These are phyloP conservation scores for Leuciscus idus DNA, from an alignment of 2,113 vertebrate species.

Conservation along the genomic window DNA sequence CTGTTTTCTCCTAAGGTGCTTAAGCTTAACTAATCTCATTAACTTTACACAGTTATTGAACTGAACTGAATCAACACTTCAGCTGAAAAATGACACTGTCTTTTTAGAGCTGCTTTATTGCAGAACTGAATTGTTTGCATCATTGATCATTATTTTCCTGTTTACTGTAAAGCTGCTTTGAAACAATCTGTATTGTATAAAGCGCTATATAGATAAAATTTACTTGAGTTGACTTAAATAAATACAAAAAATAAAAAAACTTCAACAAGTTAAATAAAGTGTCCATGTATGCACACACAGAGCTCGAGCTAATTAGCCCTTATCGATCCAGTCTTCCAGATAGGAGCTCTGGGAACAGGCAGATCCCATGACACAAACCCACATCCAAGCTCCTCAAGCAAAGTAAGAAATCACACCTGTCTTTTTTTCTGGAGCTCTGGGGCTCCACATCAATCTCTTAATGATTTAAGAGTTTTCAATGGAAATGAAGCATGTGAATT, in stretches of 20 bases:
- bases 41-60: background rate
- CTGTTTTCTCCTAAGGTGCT: background rate
- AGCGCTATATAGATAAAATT: background rate
- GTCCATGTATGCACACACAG: background rate
- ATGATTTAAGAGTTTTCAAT: background rate
- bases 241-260: too few species aligned
- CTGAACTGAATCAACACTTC: background rate
- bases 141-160: background rate
- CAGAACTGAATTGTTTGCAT: background rate
- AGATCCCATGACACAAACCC: background rate
- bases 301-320: background rate
- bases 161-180: background rate
- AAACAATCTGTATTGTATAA: background rate
- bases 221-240: background rate
- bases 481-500: background rate
- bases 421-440: conserved; percentile 5
- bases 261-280: background rate
- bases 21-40: background rate
- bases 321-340: background rate
- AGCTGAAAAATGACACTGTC: background rate
- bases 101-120: background rate
- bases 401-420: background rate
- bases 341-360: background rate
- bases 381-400: background rate
- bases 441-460: background rate